Base-by-base conservation (phyloP, 2,113 vertebrate species). In the Elephas maximus region DNA sequence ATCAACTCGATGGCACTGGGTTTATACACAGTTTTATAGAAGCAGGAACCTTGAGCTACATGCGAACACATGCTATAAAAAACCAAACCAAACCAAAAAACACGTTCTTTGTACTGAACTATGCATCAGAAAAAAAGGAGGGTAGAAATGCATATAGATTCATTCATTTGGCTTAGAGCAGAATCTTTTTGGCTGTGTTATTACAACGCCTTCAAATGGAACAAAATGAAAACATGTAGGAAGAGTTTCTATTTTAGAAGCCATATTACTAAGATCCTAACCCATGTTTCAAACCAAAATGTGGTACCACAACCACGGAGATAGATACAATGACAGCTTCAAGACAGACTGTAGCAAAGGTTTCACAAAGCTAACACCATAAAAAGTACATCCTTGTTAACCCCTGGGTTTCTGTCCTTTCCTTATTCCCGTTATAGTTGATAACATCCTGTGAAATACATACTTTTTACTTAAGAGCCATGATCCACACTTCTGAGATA, bases 201-300 rank as follows among this genome's bases (percentile, higher is more conserved):
- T 60, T 73, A 77, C 5, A 12, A 33, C 20, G 81, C 51, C 65
- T 96, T 96, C 62, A 71, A 53, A 51, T 18, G 11, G 28, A 88
- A 90, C 33, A 63, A 63, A 91, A 85, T 41, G 6, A 53, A 84
- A 77, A 53, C 60, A 74, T 53, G 62, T 24, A 14, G 11, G 11
- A 93, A 71, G 10, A 65, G 21, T 30, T 87, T 74, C 20, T 28
- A 45, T 63, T 95, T 91, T 57, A 51, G 45, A 96, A 82, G 60
- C 21, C 51, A 51, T 15, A 24, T 71, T 45, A 80, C 51, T 60
- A 37, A 74, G 18, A 21, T 92, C 77, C n/a, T 69, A 45, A 57
- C 41, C 37, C 86, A 10, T 41, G 11, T 90, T 93, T 74, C 69
- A 69, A 20, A 71, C 33, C 69, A 71, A 71, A n/a, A 37, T n/a